A percentile compares a stretch with the other conserved stretches of the same genome.
Evolutionary conservation across 2,113 vertebrate genomes (phyloP).

Genomic region (Tachycineta bicolor): DNA sequence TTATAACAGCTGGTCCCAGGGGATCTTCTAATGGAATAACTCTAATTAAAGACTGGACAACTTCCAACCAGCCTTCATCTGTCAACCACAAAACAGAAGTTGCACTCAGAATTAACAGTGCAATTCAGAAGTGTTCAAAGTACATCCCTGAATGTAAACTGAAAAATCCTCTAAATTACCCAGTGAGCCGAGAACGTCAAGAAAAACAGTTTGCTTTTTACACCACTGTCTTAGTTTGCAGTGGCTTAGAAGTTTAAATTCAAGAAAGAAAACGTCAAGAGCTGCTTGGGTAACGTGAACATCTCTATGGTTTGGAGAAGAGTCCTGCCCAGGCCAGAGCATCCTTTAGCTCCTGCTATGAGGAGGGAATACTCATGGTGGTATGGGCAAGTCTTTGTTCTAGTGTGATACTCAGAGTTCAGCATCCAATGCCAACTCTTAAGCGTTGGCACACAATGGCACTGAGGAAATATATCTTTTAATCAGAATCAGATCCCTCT

Average conservation of each 20-base stretch:
- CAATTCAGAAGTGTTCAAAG: conserved; percentile 4
- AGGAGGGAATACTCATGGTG: neutral
- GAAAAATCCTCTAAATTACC: neutral
- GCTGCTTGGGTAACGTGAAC: neutral
- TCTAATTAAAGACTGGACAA: conserved; percentile 96
- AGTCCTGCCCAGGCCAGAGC: neutral
- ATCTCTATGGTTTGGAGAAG: neutral
- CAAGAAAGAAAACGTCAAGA: neutral
- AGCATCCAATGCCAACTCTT: neutral
- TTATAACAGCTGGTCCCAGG: conserved; percentile 97
- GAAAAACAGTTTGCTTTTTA: neutral
- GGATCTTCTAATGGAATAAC: conserved; percentile 98
- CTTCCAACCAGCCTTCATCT: conserved; percentile 99
- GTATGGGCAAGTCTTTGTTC: neutral
- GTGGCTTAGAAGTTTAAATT: neutral
- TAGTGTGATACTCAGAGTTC: neutral
- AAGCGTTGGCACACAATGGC: neutral
- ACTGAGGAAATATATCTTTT: neutral
- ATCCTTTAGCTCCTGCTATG: neutral
- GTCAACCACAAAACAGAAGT: conserved; percentile 65
- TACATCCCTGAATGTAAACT: neutral
- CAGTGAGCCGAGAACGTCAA: neutral
- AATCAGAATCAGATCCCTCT: neutral
- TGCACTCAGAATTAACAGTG: neutral
- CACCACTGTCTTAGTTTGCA: neutral